These are phyloP conservation scores for Myiopsitta monachus DNA, from an alignment of 2,113 vertebrate genomes.

Conservation along the genomic window DNA sequence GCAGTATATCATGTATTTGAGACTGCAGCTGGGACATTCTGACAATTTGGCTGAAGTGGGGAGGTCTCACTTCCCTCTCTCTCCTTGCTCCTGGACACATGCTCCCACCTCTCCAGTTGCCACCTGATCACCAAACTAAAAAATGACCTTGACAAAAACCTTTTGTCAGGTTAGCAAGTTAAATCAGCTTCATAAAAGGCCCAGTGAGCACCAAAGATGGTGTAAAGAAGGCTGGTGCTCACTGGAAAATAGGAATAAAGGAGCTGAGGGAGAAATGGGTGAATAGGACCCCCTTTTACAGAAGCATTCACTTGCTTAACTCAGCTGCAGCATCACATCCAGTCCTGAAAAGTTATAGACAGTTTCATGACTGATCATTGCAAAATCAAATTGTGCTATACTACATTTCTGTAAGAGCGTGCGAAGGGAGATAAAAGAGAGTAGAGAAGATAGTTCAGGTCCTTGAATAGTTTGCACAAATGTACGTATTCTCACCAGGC, in stretches of 20 bases:
- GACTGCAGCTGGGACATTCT: not conserved
- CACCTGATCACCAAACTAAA: not conserved
- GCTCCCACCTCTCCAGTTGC: not conserved
- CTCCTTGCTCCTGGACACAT: not conserved
- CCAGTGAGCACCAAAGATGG: not conserved
- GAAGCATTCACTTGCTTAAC: not conserved
- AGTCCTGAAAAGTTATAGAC: not conserved
- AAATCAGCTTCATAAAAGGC: not conserved
- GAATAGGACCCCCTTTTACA: not conserved
- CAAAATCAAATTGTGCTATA: not conserved
- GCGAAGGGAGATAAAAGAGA: not conserved
- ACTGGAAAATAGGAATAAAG: not conserved
- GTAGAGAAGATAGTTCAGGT: not conserved
- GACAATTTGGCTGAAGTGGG: not conserved
- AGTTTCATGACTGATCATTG: not conserved
- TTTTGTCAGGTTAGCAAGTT: not conserved
- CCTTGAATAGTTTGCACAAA: not conserved
- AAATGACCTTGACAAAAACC: not conserved
- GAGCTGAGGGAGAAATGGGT: not conserved
- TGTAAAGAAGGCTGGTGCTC: not conserved
- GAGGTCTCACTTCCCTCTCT: not conserved
- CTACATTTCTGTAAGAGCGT: not conserved
- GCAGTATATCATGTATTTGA: not conserved
- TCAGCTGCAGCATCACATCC: not conserved
- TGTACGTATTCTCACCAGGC: not conserved